Percentiles rank a stretch among this genome's conserved stretches.
phyloP scores from a whole-genome alignment of 1,140 invertebrate species.

The Drosophila navojoa region DNA sequence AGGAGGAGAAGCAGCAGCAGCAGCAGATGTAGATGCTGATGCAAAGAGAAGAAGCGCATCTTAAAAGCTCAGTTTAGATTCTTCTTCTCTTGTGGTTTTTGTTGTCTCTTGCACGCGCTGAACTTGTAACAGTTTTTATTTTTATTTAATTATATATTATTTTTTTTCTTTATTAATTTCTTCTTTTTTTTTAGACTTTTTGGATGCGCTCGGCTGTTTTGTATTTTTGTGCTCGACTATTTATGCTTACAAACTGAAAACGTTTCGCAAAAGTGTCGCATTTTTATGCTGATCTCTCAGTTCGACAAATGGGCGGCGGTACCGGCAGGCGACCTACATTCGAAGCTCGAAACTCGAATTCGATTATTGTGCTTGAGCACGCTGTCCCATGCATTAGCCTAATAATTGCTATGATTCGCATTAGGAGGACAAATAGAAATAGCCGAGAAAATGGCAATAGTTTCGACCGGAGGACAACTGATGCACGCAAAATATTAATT shows the following conservation, averaged over 20 bases:
- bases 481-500: too few species aligned
- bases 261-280: slow-evolving; percentile 68
- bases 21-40: background rate
- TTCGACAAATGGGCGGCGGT: slow-evolving; percentile 57
- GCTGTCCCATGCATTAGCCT: background rate
- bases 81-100: background rate
- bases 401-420: slow-evolving; percentile 3
- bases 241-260: slow-evolving; percentile 80
- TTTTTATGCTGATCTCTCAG: slow-evolving; percentile 78
- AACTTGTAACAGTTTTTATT: slow-evolving; percentile 71
- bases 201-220: slow-evolving; percentile 31
- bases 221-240: slow-evolving; percentile 41
- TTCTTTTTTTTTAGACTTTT: slow-evolving; percentile 41
- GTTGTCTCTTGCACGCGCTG: slow-evolving; percentile 18
- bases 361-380: slow-evolving; percentile 7
- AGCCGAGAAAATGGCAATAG: background rate
- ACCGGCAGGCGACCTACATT: slow-evolving; percentile 57
- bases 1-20: background rate
- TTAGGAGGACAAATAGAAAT: background rate
- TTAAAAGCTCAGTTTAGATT: background rate
- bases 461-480: background rate
- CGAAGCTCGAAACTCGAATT: background rate
- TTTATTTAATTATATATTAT: slow-evolving; percentile 40
- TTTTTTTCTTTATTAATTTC: background rate
- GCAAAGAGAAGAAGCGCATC: slow-evolving; percentile 21